Conservation (phyloP, 2,888 invertebrate species). For the Cataglyphis cursor region DNA sequence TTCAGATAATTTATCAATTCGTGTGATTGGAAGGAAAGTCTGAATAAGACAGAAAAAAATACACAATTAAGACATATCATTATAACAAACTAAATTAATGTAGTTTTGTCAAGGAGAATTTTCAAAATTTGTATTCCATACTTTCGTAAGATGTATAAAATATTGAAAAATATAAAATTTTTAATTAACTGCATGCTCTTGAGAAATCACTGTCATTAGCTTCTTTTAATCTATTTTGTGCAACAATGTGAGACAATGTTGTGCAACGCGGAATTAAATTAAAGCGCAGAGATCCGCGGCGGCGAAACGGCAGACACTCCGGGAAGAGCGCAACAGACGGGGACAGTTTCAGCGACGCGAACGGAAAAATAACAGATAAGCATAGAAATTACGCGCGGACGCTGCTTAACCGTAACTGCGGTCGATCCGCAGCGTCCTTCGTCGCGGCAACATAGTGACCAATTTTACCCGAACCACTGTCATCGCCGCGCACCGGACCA, state of each 20-base stretch:
- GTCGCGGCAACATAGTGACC: slow-evolving; percentile 74
- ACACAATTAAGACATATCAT: background rate
- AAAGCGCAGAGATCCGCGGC: slow-evolving; percentile 33
- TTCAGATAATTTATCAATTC: background rate
- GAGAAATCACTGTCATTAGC: background rate
- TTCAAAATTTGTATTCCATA: background rate
- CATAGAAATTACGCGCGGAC: slow-evolving; percentile 67
- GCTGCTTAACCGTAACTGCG: slow-evolving; percentile 75
- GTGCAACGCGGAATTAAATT: slow-evolving; percentile 3
- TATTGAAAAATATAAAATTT: slow-evolving; percentile 5
- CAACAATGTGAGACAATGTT: slow-evolving; percentile 42
- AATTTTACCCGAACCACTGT: slow-evolving; percentile 77
- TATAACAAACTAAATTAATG: background rate
- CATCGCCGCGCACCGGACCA: slow-evolving; percentile 72
- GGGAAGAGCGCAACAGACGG: slow-evolving; percentile 39
- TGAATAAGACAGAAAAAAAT: background rate
- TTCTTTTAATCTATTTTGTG: slow-evolving; percentile 10
- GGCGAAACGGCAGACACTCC: slow-evolving; percentile 60
- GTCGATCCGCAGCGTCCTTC: slow-evolving; percentile 72
- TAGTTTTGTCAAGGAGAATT: background rate
- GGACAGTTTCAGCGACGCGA: slow-evolving; percentile 51
- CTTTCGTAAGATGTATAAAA: background rate
- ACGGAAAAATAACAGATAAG: slow-evolving; percentile 42
- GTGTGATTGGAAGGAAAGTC: background rate
- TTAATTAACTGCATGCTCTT: background rate